Evolutionary conservation across 1,140 invertebrate species (phyloP), one percentile per base, ranked within the genome.

Genomic region (Proales similis): DNA sequence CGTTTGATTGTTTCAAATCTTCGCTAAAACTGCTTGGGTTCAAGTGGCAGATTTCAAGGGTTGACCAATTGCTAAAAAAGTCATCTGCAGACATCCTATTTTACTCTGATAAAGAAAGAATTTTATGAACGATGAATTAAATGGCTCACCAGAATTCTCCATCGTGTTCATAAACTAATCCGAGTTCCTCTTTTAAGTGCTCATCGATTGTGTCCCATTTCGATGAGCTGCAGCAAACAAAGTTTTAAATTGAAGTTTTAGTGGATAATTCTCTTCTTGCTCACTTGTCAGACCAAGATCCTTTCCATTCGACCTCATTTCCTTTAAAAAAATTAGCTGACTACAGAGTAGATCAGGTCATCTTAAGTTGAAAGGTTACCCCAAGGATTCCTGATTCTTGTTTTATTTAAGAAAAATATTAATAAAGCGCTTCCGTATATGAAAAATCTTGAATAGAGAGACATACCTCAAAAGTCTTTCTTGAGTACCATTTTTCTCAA

Each of bases 241-340:
- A 2, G 3, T 42, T 42, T 0, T 9, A 9, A 9, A 36, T 45
- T 45, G 14, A 45, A 4, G 14, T 9, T 27, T 3, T n/a, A 45
- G 24, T 20, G 20, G 12, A 29, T 45, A 29, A 12, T 7, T 12
- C 26, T 29, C 33, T 42, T 42, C 11, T 11, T 22, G 0, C 38
- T 53, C 45, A 62, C 57, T 46, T 26, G 32, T 63, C 61, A 17
- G 24, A 45, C 61, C 61, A 63, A 12, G 43, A 45, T 19, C 93
- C 93, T 69, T 92, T 94, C 93, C 93, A 98, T 77, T 98, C 93
- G 1, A 85, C 85, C 71, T 94, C 88, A 72, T 96, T 95, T 20
- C 92, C 93, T 57, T 36, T 36, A 36, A 14, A 27, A 27, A 26
- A 26, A 42, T 20, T n/a, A 12, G 30, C 7, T 42, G 27, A 26